A percentile compares a stretch with the other conserved stretches of the same genome.
Conservation (phyloP, 2,888 invertebrate genomes). For the Gastracanthus pulcherrimus region DNA sequence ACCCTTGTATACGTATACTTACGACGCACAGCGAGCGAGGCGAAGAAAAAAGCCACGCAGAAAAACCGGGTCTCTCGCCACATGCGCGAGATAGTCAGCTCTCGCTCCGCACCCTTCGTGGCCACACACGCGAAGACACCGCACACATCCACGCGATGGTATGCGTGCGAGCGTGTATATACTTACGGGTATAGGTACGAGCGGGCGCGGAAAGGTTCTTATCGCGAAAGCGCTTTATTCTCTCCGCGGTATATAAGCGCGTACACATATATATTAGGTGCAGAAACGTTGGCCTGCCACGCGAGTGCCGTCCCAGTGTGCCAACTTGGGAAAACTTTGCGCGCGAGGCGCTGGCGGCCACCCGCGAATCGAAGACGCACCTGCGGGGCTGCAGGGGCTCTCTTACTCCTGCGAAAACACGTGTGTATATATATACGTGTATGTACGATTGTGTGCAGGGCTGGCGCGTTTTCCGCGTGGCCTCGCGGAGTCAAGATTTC, state of each 20-base stretch:
- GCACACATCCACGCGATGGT: too few species aligned
- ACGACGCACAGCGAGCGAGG: conserved; percentile 1
- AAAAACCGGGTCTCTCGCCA: not conserved
- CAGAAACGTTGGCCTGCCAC: conserved; percentile 69
- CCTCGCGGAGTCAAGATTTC: conserved; percentile 30
- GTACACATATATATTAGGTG: conserved; percentile 66
- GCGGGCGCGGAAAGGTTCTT: conserved; percentile 58
- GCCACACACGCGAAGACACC: too few species aligned
- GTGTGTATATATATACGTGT: not conserved
- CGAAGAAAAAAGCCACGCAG: not conserved
- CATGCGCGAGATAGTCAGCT: too few species aligned
- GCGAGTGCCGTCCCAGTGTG: conserved; percentile 66
- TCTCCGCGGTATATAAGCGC: too few species aligned
- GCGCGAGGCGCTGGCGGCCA: conserved; percentile 44
- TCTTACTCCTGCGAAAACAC: not conserved
- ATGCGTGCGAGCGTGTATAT: too few species aligned
- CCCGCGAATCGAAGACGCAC: too few species aligned
- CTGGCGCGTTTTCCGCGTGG: not conserved
- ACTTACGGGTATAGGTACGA: too few species aligned
- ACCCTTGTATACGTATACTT: not conserved
- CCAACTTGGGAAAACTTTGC: conserved; percentile 62
- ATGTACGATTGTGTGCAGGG: not conserved
- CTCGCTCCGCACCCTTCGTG: too few species aligned
- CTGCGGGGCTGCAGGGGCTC: conserved; percentile 15
- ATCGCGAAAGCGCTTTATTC: conserved; percentile 63